Conservation (phyloP, 1,140 invertebrate genomes). For the Meteorus sp. region DNA sequence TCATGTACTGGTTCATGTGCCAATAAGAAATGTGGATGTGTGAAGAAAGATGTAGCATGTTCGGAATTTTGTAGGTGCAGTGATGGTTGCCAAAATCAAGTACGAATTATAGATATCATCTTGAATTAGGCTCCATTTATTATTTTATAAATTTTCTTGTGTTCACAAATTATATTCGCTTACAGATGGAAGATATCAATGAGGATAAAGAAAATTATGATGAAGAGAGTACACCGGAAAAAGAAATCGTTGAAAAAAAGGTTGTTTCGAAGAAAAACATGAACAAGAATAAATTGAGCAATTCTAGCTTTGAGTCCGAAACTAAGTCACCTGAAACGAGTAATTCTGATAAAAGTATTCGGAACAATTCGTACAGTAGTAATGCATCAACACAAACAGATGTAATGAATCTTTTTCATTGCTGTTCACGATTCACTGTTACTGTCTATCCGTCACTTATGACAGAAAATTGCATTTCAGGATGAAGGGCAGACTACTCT, state of each 20-base stretch:
- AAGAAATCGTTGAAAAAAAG: too few relatives aligned
- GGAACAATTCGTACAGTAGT: not conserved
- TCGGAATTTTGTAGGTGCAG: constrained; percentile 34
- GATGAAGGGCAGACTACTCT: not conserved
- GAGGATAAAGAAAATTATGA: constrained; percentile 11
- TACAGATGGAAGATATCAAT: not conserved
- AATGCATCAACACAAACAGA: too few relatives aligned
- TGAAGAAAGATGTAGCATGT: constrained; percentile 33
- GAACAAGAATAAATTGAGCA: too few relatives aligned
- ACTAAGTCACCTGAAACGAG: not conserved
- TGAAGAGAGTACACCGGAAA: not conserved
- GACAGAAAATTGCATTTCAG: too few relatives aligned
- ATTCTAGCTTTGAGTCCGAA: too few relatives aligned
- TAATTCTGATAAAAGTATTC: not conserved
- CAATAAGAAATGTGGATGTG: constrained; percentile 37
- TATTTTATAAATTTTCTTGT: too few relatives aligned
- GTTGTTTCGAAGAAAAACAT: not conserved
- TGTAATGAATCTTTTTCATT: too few relatives aligned
- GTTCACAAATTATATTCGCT: not conserved
- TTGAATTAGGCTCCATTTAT: not conserved
- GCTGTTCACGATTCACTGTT: not conserved
- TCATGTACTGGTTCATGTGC: constrained; percentile 36
- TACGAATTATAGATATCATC: constrained; percentile 21
- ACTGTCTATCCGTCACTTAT: not conserved
- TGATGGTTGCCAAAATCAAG: constrained; percentile 38